phyloP scores from a whole-genome alignment of 2,797 vertebrate species.

The Falco naumanni region DNA sequence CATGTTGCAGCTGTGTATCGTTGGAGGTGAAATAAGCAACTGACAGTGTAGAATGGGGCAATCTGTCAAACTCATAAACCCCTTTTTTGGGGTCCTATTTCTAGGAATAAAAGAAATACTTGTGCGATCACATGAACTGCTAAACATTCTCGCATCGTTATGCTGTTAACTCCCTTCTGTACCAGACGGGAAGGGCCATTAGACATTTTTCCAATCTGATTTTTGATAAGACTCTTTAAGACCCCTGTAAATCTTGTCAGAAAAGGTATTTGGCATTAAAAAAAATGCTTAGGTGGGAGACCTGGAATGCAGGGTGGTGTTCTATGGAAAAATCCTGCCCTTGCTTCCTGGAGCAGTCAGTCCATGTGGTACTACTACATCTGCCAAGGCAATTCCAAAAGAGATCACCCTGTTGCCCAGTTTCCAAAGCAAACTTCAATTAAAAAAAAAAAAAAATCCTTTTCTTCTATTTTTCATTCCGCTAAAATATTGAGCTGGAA shows the following conservation, averaged over 20 bases:
- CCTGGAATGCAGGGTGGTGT: not conserved
- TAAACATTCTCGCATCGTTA: not conserved
- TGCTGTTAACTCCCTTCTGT: constrained; percentile 25
- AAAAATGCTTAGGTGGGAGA: constrained; percentile 19
- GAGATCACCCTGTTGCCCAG: not conserved
- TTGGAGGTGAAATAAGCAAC: not conserved
- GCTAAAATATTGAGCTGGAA: not conserved
- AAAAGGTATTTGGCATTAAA: constrained; percentile 3
- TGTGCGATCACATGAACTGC: not conserved
- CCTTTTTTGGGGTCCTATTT: not conserved
- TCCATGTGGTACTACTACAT: not conserved
- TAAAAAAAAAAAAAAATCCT: not conserved
- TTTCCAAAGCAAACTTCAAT: constrained; percentile 13
- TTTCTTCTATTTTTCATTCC: not conserved
- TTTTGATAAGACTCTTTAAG: constrained; percentile 16
- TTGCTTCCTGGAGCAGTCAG: not conserved
- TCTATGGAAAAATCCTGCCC: not conserved
- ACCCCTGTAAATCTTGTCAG: constrained; percentile 12
- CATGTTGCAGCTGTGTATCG: not conserved
- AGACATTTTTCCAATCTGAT: not conserved
- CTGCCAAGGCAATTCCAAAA: not conserved
- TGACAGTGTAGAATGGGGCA: not conserved
- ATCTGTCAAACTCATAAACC: constrained; percentile 7
- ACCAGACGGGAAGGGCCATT: not conserved
- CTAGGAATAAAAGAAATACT: constrained; percentile 38